Conservation (phyloP, 2,797 vertebrate genomes). For the Pipistrellus pipistrellus region DNA sequence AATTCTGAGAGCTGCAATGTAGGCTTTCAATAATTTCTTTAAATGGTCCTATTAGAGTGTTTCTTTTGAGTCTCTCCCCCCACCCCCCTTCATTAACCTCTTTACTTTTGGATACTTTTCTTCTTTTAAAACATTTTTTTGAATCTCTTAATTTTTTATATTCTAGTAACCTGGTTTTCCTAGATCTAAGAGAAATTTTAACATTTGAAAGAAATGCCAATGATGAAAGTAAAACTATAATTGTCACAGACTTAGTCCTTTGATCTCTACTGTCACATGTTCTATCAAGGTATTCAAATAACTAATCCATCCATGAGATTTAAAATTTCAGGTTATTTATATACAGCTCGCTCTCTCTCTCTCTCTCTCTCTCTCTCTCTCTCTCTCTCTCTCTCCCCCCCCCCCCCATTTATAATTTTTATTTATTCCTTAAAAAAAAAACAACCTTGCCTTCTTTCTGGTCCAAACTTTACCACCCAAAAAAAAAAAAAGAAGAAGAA, state of each 20-base stretch:
- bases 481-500: too few relatives aligned
- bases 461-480: neutral
- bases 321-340: neutral
- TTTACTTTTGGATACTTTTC: neutral
- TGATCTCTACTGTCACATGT: neutral
- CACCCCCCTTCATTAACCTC: neutral
- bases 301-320: neutral
- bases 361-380: neutral
- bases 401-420: neutral
- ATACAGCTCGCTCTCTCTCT: neutral
- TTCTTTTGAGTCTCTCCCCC: neutral
- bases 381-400: neutral
- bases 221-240: constrained; percentile 12
- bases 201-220: neutral
- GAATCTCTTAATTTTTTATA: neutral
- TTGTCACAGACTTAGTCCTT: neutral
- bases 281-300: neutral
- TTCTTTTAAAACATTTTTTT: neutral
- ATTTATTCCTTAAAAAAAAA: neutral
- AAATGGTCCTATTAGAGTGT: neutral
- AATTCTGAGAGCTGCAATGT: constrained; percentile 77
- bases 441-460: neutral
- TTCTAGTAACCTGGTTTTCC: neutral
- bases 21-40: constrained; percentile 27
- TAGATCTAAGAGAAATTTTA: neutral